Conservation (phyloP, 2,888 invertebrate species). For the Xestobium rufovillosum region DNA sequence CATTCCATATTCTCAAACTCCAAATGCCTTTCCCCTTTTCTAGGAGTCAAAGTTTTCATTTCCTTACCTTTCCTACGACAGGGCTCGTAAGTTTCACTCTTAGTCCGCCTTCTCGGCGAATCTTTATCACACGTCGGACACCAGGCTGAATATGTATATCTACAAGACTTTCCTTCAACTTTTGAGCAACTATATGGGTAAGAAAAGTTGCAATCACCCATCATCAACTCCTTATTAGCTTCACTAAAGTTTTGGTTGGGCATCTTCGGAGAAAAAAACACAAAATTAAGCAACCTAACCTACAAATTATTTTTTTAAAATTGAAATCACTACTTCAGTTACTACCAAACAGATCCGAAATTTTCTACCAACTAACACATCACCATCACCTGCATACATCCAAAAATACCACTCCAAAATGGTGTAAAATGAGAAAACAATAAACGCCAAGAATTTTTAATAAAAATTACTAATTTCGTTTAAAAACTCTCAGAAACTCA, state of each 20-base stretch:
- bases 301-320: too few relatives aligned
- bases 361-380: too few relatives aligned
- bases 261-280: too few relatives aligned
- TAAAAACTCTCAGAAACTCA: too few relatives aligned
- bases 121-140: slow-evolving; percentile 40
- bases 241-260: slow-evolving; percentile 20
- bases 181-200: slow-evolving; percentile 29
- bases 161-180: slow-evolving; percentile 33
- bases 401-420: slow-evolving; percentile 19
- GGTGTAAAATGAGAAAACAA: slow-evolving; percentile 23
- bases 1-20: slow-evolving; percentile 40
- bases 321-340: too few relatives aligned
- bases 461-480: slow-evolving; percentile 7
- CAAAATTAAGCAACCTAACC: too few relatives aligned
- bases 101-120: slow-evolving; percentile 36
- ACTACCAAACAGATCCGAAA: too few relatives aligned
- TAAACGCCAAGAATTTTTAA: slow-evolving; percentile 13
- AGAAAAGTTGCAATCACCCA: slow-evolving; percentile 35
- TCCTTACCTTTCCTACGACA: slow-evolving; percentile 38
- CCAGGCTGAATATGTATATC: slow-evolving; percentile 37
- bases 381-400: too few relatives aligned
- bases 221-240: slow-evolving; percentile 21
- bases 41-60: slow-evolving; percentile 36
- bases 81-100: slow-evolving; percentile 37
- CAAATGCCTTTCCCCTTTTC: slow-evolving; percentile 33